Evolutionary conservation across 2,888 invertebrate genomes (phyloP), one percentile per base, ranked within the genome.

Genomic region (Philaethria dido): DNA sequence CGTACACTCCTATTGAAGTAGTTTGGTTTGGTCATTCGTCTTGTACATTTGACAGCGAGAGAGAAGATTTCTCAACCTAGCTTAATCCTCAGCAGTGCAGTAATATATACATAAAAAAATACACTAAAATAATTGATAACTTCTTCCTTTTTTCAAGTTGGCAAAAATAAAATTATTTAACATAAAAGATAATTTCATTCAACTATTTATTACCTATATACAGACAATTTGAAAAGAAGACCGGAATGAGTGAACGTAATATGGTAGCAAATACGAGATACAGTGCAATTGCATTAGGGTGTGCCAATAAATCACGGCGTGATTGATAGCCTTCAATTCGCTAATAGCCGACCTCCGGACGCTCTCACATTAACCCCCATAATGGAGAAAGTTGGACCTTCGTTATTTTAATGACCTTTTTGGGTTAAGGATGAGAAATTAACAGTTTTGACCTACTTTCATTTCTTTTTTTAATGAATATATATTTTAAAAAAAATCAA

Each of bases 291-390:
- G 68, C 67, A 69, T 69, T 71, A 69, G 66, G 62, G 62, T 61
- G 52, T 66, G 68, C 66, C 72, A 64, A 73, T 73, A 73, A 71
- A 70, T 73, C 72, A 69, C 48, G 68, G 20, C 57, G 60, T 75
- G 77, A 78, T 75, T 75, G 77, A 78, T 78, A 72, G 66, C 64
- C 66, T 71, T 69, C 76, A 73, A 76, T 75, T 72, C 71, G 69
- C 75, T 78, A 78, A 76, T 75, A 74, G 75, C 74, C 64, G 73
- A 73, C 75, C 74, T 73, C 73, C 74, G 60, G 36, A 59, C 33
- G 44, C 62, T 59, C 44, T 50, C 65, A 54, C 63, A 68, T 62
- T 68, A 63, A 63, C 66, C 63, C 36, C 54, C 45, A 48, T 70
- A 66, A 68, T 70, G 66, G 52, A 59, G 63, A 57, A 55, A 55